These are phyloP conservation scores for Stercorarius parasiticus DNA, from an alignment of 2,113 vertebrate genomes.

Conservation along the genomic window DNA sequence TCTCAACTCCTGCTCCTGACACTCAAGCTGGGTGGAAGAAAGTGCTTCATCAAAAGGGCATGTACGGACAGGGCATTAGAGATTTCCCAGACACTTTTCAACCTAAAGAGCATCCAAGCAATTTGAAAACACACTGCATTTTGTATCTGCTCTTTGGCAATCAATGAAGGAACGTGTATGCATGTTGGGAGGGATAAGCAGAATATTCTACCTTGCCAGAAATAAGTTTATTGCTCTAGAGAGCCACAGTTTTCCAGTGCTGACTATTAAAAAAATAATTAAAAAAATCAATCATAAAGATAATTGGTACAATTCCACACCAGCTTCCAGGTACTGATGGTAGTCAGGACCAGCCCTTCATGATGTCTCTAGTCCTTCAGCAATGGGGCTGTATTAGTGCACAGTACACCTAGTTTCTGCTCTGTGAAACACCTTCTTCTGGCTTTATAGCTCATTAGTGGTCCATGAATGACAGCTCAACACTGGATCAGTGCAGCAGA, in stretches of 20 bases:
- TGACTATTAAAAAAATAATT: neutral
- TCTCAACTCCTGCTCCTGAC: neutral
- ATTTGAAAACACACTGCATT: neutral
- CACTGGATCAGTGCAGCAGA: neutral
- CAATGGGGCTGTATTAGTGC: neutral
- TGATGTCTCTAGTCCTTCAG: neutral
- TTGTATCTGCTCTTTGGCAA: neutral
- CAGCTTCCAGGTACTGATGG: neutral
- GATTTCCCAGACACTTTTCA: neutral
- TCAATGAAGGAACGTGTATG: too few species aligned
- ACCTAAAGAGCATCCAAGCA: neutral
- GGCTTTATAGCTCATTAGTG: neutral
- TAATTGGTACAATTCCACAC: neutral
- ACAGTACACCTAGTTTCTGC: neutral
- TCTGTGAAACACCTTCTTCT: neutral
- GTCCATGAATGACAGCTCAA: neutral
- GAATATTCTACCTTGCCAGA: neutral
- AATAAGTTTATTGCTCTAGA: neutral
- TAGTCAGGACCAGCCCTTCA: neutral
- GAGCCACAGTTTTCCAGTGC: neutral
- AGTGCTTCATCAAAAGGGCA: neutral
- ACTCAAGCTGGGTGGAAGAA: neutral
- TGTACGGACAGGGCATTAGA: fast-evolving
- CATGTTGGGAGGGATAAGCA: neutral
- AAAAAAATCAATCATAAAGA: neutral